Base-by-base conservation (phyloP, 2,888 invertebrate genomes). In the Acrobasis suavella region DNA sequence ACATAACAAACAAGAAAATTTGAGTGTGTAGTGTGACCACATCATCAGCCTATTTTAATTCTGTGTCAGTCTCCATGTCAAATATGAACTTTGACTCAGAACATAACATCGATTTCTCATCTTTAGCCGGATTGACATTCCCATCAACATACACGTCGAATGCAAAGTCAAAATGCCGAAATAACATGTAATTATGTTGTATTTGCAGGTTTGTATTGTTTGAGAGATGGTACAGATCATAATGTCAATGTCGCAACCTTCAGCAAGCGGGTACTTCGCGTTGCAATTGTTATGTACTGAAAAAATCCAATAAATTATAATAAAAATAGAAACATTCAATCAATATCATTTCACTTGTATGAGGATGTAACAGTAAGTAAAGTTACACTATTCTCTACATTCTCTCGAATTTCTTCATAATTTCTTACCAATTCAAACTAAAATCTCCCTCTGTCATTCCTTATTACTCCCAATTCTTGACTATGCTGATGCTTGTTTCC, bases 221-320 rank as follows among this genome's bases (percentile, higher is more conserved):
- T 63, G 60, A 63, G 68, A 63, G 56, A 67, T 66, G 68, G 52
- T 67, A 62, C 37, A 52, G 65, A 66, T 62, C 42, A 16, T 75
- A 75, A 76, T 75, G 75, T 75, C 77, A 76, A 69, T 76, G 76
- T 66, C 74, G 17, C 50, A 69, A 58, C 77, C 76, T 76, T 72
- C 65, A 51, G 50, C 50, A 17, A 16, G 14, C 17, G 14, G 12
- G 16, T 42, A 14, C n/a, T 17, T 37, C 15, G 50, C 3, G 51
- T 32, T 17, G 39, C 60, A 39, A 51, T 60, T 60, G 60, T 39
- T 60, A 14, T 51, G 38, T 39, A 14, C 22, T 39, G n/a, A n/a
- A n/a, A n/a, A n/a, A n/a, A n/a, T n/a, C n/a, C n/a, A n/a, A n/a
- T n/a, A n/a, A n/a, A n/a, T n/a, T n/a, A n/a, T n/a, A 51, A 51